phyloP scores from a whole-genome alignment of 2,797 vertebrate species.

The Lacerta bilineata region DNA sequence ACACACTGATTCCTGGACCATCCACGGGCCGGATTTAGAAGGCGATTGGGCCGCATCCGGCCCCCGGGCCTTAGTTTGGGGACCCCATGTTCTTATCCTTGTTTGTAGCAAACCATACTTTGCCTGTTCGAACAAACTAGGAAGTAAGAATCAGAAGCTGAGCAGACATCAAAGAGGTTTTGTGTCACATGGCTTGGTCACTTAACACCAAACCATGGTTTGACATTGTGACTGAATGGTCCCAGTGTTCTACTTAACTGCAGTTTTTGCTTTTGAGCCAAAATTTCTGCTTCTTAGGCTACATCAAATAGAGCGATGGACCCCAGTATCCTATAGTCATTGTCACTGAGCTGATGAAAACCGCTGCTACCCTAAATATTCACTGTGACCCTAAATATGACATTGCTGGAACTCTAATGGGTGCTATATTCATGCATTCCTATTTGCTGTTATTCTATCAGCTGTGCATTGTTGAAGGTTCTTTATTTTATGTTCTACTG shows the following conservation, averaged over 20 bases:
- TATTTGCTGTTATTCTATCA: conserved; percentile 17
- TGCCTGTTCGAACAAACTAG: neutral
- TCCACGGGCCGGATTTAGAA: too few species aligned
- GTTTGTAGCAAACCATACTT: neutral
- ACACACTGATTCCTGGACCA: too few species aligned
- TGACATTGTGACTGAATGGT: neutral
- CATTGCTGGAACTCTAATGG: neutral
- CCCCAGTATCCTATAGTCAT: too few species aligned
- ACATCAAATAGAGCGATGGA: neutral
- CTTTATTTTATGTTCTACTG: conserved; percentile 40
- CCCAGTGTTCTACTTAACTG: neutral
- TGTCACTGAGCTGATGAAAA: neutral
- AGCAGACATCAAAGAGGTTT: neutral
- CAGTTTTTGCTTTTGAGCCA: too few species aligned
- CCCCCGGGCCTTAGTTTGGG: too few species aligned
- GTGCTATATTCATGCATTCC: neutral
- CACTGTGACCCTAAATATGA: neutral
- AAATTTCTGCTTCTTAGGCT: neutral
- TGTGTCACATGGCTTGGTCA: neutral
- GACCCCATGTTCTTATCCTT: neutral
- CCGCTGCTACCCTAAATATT: neutral
- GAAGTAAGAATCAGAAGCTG: neutral
- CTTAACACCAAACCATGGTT: neutral
- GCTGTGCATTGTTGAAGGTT: conserved; percentile 43
- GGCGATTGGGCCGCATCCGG: too few species aligned